Evolutionary conservation across 1,140 invertebrate genomes (phyloP).

Genomic region (Vanessa tameamea): DNA sequence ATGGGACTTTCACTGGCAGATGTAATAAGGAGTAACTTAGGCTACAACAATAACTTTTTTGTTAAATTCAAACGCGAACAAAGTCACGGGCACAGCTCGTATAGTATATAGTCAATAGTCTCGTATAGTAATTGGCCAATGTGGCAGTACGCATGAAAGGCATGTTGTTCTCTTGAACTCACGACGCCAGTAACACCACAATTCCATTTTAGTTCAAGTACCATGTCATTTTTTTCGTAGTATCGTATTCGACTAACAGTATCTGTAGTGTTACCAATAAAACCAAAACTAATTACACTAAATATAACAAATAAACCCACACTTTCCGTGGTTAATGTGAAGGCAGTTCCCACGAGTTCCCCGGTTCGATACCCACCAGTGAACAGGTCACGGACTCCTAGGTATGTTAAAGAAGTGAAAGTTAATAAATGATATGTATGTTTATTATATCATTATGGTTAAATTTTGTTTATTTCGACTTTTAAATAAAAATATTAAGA

Average conservation of each 20-base stretch:
- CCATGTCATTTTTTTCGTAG: too few relatives aligned
- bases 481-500: neutral
- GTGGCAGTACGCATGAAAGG: too few relatives aligned
- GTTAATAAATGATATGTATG: slow-evolving; percentile 29
- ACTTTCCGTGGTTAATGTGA: slow-evolving; percentile 16
- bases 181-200: too few relatives aligned
- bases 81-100: too few relatives aligned
- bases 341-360: slow-evolving; percentile 45
- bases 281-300: slow-evolving; percentile 3
- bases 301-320: slow-evolving; percentile 4
- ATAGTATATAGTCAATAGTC: too few relatives aligned
- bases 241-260: neutral
- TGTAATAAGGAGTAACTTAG: too few relatives aligned
- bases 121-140: too few relatives aligned
- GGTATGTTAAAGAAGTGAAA: slow-evolving; percentile 37
- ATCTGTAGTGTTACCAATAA: neutral
- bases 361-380: slow-evolving; percentile 47
- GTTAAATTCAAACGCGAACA: too few relatives aligned
- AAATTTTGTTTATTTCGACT: neutral
- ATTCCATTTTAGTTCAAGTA: too few relatives aligned
- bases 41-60: too few relatives aligned
- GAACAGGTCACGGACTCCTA: slow-evolving; percentile 45
- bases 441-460: slow-evolving; percentile 9
- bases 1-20: too few relatives aligned
- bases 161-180: too few relatives aligned